Evolutionary conservation across 2,888 invertebrate species (phyloP), one percentile per base, ranked within the genome.

Genomic region (Xestia ashworthii): DNA sequence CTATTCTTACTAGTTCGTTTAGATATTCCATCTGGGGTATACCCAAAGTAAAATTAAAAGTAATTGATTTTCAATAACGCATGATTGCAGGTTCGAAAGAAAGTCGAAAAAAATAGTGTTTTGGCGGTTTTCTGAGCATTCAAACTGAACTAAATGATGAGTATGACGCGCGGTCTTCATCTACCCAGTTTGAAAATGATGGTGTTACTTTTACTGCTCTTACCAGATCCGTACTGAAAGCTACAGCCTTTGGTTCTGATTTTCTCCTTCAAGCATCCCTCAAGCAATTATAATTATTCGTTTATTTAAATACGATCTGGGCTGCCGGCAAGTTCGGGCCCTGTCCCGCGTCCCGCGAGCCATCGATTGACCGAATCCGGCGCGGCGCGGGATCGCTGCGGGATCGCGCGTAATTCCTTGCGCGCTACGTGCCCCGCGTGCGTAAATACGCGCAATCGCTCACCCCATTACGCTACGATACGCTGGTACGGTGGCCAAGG

Each of bases 301-400:
- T 32, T 32, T 22, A 75, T 76, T 71, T 67, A 77, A 76, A 73
- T 71, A 74, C 50, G 62, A 70, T 55, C 60, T 74, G 38, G 76
- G 71, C 74, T 76, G 50, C 70, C 68, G 53, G 62, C 16, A 64
- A 83, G 80, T 64, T 72, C 71, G 50, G 67, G 66, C 41, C 19
- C 25, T 32, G 71, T 84, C 86, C 90, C 25, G 46, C 32, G 76
- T 84, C 85, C 90, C 90, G 87, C 88, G 91, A 90, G 92, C 92
- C 95, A 95, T 95, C 96, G 95, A 95, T 96, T 95, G 96, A 93
- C 95, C 95, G 95, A 94, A 94, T 95, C 95, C 94, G 89, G 90
- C 78, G 89, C 88, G 91, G 92, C 91, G 94, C 91, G 94, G 94
- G 94, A 64, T 64, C 93, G 93, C 62, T 62, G 62, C 62, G 62